Evolutionary conservation across 1,140 invertebrate genomes (phyloP).

Genomic region (Augochlora pura): DNA sequence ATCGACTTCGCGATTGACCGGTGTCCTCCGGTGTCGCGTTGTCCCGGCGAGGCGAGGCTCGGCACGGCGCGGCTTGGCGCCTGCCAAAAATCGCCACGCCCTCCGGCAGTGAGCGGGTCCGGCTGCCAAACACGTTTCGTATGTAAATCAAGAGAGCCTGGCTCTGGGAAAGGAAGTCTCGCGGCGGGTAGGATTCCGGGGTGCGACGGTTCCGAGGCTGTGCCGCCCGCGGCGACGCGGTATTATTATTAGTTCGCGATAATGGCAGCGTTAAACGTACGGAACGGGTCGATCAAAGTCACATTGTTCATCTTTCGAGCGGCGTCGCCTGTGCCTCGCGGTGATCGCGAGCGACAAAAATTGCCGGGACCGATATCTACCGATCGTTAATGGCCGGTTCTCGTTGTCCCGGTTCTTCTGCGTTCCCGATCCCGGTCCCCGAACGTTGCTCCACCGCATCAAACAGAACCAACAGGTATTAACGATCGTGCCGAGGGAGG

Average conservation of each 20-base stretch:
- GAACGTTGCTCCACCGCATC: neutral
- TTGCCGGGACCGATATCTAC: neutral
- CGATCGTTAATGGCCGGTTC: constrained; percentile 44
- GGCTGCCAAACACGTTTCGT: constrained; percentile 62
- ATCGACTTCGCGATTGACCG: neutral
- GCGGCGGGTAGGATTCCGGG: neutral
- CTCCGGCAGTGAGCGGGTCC: constrained; percentile 1
- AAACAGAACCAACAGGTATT: constrained; percentile 37
- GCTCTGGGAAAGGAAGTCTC: neutral
- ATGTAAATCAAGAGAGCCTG: constrained; percentile 59
- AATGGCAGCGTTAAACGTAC: constrained; percentile 54
- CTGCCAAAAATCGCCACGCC: constrained; percentile 26
- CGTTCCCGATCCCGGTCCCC: constrained; percentile 6
- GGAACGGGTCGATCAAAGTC: constrained; percentile 54
- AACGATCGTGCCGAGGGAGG: constrained; percentile 14
- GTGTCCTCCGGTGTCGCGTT: constrained; percentile 32
- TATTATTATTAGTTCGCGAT: constrained; percentile 50
- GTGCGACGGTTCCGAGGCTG: constrained; percentile 18
- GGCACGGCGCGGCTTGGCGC: neutral
- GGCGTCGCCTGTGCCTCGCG: neutral
- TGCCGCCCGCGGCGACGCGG: constrained; percentile 3
- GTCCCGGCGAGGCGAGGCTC: constrained; percentile 57
- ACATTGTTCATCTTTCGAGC: constrained; percentile 51
- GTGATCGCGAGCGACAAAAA: neutral
- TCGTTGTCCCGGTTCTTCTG: constrained; percentile 8